Base-by-base conservation (phyloP, 2,113 vertebrate genomes). In the Cairina moschata region DNA sequence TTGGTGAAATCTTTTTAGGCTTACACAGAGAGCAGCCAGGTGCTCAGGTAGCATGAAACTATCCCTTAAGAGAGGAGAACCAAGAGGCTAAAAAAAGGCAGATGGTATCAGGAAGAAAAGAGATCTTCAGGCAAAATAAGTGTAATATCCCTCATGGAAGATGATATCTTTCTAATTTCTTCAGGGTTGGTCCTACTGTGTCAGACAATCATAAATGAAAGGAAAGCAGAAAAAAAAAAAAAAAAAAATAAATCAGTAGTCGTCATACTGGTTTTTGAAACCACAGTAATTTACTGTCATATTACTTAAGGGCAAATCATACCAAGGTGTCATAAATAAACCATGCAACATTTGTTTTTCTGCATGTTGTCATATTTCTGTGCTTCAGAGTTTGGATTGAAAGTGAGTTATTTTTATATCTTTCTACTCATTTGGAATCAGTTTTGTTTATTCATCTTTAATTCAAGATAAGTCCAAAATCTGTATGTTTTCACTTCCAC, bases 281-380 rank as follows among this genome's bases (percentile, higher is more conserved):
- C 73, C 63, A 55, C 22, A 62, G 79, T 91, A 94, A 93, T 96
- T 95, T 95, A 92, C 88, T 90, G 40, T 68, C 73, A 36, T 32
- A 91, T 63, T 62, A 65, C 93, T 82, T 83, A 73, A 93, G 86
- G 95, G 83, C 83, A 96, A 54, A 93, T 93, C 54, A 62, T 36
- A 36, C 65, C 36, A 54, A 88, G 44, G 38, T 84, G 48, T 68
- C 73, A 88, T 94, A 97, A 97, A 96, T 95, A 95, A 94, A 91
- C 44, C 34, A 59, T 7, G 17, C 38, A 86, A 38, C 5, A 21
- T 88, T 96, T 83, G 38, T 71, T 94, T 88, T 86, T 93, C 66
- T 88, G 44, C 42, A 71, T 78, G 32, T 81, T 89, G 34, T 68
- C 11, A 0, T 65, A 65, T 78, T 95, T 86, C 88, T 65, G 9